phyloP scores from a whole-genome alignment of 2,797 vertebrate genomes.

The Takifugu ocellatus region DNA sequence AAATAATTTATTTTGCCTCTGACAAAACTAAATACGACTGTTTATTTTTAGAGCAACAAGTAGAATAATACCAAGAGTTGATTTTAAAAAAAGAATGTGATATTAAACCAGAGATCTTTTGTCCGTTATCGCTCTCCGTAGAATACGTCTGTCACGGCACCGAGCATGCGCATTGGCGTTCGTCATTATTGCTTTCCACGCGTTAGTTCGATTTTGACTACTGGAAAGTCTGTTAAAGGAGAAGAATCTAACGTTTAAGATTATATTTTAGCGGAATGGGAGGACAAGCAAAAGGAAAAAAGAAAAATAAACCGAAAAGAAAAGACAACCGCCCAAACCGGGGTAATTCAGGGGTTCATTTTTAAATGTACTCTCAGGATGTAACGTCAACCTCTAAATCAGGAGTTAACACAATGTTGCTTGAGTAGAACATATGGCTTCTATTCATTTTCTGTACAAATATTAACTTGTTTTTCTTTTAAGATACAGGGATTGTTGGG shows the following conservation, averaged over 20 bases:
- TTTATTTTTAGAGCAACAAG: neutral
- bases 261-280: slow-evolving; percentile 63
- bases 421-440: neutral
- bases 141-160: neutral
- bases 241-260: neutral
- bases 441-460: neutral
- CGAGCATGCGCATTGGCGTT: slow-evolving; percentile 39
- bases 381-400: neutral
- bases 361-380: slow-evolving; percentile 7
- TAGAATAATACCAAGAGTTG: fast-evolving
- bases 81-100: neutral
- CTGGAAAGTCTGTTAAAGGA: slow-evolving; percentile 6
- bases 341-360: slow-evolving; percentile 52
- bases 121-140: slow-evolving; percentile 61
- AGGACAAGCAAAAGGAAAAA: slow-evolving; percentile 78
- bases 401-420: slow-evolving; percentile 4
- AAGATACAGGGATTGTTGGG: slow-evolving; percentile 54
- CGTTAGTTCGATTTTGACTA: slow-evolving; percentile 24
- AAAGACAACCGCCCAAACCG: slow-evolving; percentile 61
- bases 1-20: neutral
- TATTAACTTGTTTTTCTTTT: neutral
- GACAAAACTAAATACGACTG: neutral
- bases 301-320: slow-evolving; percentile 74
- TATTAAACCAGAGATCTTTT: slow-evolving; percentile 8
- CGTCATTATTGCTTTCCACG: slow-evolving; percentile 19